phyloP scores from a whole-genome alignment of 2,113 vertebrate species.

The Glaucidium brasilianum region DNA sequence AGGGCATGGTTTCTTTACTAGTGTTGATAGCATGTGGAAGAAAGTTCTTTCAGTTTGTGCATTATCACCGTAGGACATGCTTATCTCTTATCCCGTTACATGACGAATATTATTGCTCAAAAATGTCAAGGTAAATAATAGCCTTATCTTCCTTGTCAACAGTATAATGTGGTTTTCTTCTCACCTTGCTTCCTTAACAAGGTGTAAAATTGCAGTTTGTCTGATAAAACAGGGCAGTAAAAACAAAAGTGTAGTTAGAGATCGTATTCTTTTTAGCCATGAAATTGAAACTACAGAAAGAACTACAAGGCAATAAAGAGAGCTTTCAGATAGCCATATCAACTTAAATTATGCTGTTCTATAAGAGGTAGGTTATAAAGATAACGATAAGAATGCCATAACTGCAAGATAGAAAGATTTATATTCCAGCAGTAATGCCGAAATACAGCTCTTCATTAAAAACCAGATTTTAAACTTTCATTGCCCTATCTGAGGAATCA shows the following conservation, averaged over 20 bases:
- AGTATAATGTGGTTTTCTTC: slow-evolving; percentile 36
- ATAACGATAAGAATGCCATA: neutral
- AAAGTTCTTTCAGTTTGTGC: neutral
- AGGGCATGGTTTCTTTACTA: neutral
- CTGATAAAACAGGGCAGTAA: slow-evolving; percentile 58
- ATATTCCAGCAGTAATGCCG: neutral
- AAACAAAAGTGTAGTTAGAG: slow-evolving; percentile 22
- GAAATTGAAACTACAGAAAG: slow-evolving; percentile 46
- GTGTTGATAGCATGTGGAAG: neutral
- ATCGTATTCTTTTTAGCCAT: neutral
- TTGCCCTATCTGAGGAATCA: neutral
- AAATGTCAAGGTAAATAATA: slow-evolving; percentile 48
- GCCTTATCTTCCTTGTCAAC: slow-evolving; percentile 51
- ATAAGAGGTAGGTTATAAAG: slow-evolving; percentile 12
- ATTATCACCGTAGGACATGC: slow-evolving; percentile 1
- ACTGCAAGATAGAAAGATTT: neutral
- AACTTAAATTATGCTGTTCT: slow-evolving; percentile 2
- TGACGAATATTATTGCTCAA: slow-evolving; percentile 29
- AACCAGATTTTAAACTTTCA: neutral
- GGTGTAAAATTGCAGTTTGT: slow-evolving; percentile 50
- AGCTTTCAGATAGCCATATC: slow-evolving; percentile 23
- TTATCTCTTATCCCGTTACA: slow-evolving; percentile 47
- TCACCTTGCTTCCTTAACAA: slow-evolving; percentile 34
- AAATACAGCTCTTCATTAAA: neutral
- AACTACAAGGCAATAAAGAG: slow-evolving; percentile 20